Conservation (phyloP, 2,888 invertebrate genomes). For the Cataglyphis rosenhaueri region DNA sequence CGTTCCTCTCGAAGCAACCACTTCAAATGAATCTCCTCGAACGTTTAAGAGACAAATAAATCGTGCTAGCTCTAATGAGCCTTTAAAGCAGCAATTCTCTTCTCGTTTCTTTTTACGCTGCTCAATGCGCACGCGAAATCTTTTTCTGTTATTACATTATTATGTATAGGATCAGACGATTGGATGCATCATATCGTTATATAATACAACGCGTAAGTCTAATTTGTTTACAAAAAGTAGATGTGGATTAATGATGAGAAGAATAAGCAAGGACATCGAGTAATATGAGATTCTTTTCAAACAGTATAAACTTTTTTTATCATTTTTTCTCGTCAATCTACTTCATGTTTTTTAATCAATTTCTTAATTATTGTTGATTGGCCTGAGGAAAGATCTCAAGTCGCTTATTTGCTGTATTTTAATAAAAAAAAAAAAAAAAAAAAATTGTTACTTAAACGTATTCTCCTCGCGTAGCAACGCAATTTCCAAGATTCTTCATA, state of each 20-base stretch:
- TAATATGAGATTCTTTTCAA: neutral
- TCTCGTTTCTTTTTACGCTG: neutral
- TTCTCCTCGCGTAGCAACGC: neutral
- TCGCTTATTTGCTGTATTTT: neutral
- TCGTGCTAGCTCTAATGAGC: neutral
- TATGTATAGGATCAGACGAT: neutral
- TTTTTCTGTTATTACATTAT: neutral
- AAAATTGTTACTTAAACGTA: neutral
- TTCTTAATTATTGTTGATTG: slow-evolving; percentile 2
- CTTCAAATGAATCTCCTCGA: slow-evolving; percentile 34
- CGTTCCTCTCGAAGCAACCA: slow-evolving; percentile 5
- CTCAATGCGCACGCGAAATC: neutral
- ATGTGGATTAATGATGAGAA: neutral
- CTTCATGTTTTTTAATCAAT: neutral
- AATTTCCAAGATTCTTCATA: neutral
- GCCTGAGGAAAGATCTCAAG: neutral
- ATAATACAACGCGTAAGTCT: slow-evolving; percentile 3
- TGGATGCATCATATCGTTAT: neutral
- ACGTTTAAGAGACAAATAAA: slow-evolving; percentile 34
- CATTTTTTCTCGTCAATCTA: neutral
- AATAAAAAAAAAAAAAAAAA: neutral
- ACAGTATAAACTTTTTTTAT: neutral
- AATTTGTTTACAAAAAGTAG: slow-evolving; percentile 37
- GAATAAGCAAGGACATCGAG: neutral
- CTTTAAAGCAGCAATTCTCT: neutral